phyloP scores from a whole-genome alignment of 2,113 vertebrate genomes.

The Cardinalis cardinalis region DNA sequence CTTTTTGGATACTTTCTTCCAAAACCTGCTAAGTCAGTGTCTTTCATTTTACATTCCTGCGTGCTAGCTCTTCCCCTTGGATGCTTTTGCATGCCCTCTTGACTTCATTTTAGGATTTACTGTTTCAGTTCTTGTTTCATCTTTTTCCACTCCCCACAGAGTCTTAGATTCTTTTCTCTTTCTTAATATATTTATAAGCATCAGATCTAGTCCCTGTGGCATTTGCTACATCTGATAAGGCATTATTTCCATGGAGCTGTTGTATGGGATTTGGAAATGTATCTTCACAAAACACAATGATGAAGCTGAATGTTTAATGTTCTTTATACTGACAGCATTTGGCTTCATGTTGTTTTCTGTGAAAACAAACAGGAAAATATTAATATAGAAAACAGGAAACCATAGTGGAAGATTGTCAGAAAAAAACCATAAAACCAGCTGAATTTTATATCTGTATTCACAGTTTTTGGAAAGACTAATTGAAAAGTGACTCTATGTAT shows the following conservation, averaged over 20 bases:
- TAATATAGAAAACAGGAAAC: background rate
- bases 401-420: background rate
- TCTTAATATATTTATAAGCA: background rate
- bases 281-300: background rate
- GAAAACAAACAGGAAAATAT: background rate
- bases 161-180: background rate
- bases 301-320: background rate
- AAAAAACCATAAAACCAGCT: background rate
- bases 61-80: background rate
- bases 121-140: background rate
- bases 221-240: background rate
- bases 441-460: background rate
- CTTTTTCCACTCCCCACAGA: background rate
- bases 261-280: background rate
- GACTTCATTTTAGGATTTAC: conserved; percentile 2
- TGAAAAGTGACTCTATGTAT: background rate
- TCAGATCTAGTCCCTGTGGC: background rate
- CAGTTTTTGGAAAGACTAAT: background rate
- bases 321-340: background rate
- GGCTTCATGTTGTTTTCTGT: background rate
- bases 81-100: background rate
- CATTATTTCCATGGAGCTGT: background rate
- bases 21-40: background rate
- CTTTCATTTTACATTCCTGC: background rate
- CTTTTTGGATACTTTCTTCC: background rate